These are phyloP conservation scores for Bombus superbus DNA, from an alignment of 1,140 invertebrate species.

Conservation along the genomic window DNA sequence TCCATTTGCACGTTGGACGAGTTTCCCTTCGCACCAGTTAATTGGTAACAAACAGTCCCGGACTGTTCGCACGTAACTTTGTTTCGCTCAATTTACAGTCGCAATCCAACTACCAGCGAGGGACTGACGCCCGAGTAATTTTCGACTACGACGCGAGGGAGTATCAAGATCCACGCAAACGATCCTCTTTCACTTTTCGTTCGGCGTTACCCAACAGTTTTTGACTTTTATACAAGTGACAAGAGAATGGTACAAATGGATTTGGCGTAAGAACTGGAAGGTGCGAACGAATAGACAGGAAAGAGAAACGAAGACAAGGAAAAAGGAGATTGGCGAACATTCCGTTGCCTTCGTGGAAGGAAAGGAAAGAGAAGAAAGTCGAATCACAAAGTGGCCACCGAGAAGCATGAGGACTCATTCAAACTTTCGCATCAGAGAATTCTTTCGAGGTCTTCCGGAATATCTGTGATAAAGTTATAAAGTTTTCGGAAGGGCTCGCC, in stretches of 20 bases:
- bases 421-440: conserved; percentile 75
- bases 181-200: conserved; percentile 40
- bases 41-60: conserved; percentile 40
- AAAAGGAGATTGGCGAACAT: conserved; percentile 2
- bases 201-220: conserved; percentile 28
- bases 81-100: conserved; percentile 55
- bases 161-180: conserved; percentile 63
- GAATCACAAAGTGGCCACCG: conserved; percentile 57
- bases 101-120: conserved; percentile 15
- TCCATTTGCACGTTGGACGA: conserved; percentile 20
- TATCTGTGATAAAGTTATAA: conserved; percentile 73
- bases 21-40: conserved; percentile 41
- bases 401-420: conserved; percentile 54
- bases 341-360: conserved; percentile 14
- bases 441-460: conserved; percentile 62
- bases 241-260: not conserved
- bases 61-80: conserved; percentile 46
- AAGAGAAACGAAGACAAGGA: not conserved
- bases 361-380: conserved; percentile 52
- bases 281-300: not conserved
- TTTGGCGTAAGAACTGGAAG: not conserved
- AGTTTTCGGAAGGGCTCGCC: conserved; percentile 62
- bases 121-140: conserved; percentile 45
- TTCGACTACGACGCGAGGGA: conserved; percentile 38
- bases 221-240: conserved; percentile 41